Evolutionary conservation across 2,888 invertebrate species (phyloP), one percentile per base, ranked within the genome.

Genomic region (Tinea pellionella): DNA sequence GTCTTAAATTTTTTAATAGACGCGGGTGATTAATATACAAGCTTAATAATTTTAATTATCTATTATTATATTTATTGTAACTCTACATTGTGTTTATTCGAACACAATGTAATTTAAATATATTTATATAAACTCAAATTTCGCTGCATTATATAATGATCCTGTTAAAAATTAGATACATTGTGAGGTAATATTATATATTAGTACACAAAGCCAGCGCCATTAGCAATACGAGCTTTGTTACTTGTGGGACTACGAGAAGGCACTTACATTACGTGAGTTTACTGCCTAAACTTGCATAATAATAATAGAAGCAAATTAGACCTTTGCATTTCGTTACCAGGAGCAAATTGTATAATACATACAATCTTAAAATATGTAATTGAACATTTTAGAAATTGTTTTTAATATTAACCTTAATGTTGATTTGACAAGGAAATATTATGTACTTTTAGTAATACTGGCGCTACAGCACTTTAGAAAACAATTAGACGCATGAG

Each of bases 161-260:
- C 37, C 9, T 37, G 37, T n/a, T 37, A 37, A 37, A 37, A 37
- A 37, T 12, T 37, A 37, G 37, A 6, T n/a, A 9, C 37, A 37
- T 6, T 37, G 37, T 37, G 9, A 37, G 9, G 37, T 37, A 37
- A 37, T 37, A n/a, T 37, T 37, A 37, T 37, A 37, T 37, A 37
- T 37, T 37, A 37, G 37, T 19, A 32, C 32, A 57, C n/a, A 32
- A 57, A 57, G 57, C 15, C 57, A 32, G 32, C 7, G 2, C 30
- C 57, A 57, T 57, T 57, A 57, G 57, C 57, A 24, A 24, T 29
- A 55, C 29, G 55, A 55, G 55, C 29, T 55, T 55, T 55, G 57
- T 57, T 24, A 57, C 57, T 32, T 29, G 32, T 32, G 57, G 57
- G 57, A 57, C 2, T n/a, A 57, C 47, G 37, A 37, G 37, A 37